Evolutionary conservation across 30 jellyfish, hydroid and myxozoan species (phyloP).

Genomic region (Turritopsis dohrnii): DNA sequence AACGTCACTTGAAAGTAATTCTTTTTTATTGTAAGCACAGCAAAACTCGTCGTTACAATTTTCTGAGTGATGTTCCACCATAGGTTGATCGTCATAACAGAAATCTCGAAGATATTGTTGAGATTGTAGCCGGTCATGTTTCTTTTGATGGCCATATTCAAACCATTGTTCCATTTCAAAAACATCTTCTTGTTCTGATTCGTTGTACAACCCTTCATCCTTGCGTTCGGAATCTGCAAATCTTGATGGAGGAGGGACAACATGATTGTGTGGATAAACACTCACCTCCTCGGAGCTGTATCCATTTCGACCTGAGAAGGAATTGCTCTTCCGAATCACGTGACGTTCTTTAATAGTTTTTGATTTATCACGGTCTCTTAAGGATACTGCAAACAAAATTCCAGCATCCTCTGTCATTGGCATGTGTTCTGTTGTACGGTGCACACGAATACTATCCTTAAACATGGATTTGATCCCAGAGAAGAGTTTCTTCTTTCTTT

Average conservation of each 20-base stretch:
- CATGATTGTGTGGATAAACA: slow-evolving; percentile 29
- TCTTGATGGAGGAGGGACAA: slow-evolving; percentile 13
- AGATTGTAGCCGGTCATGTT: background rate
- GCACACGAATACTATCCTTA: slow-evolving; percentile 34
- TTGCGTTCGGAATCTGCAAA: slow-evolving; percentile 3
- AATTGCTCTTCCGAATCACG: slow-evolving; percentile 25
- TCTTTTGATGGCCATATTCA: background rate
- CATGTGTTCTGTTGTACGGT: slow-evolving; percentile 12
- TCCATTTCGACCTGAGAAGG: slow-evolving; percentile 16
- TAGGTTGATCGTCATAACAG: background rate
- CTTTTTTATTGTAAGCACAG: background rate
- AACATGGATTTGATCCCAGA: slow-evolving; percentile 41
- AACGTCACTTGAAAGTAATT: background rate
- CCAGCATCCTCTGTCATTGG: slow-evolving; percentile 34
- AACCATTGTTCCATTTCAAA: background rate
- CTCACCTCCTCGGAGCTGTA: slow-evolving; percentile 15
- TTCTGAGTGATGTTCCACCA: background rate
- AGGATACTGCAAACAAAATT: slow-evolving; percentile 24
- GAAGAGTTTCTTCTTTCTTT: slow-evolving; percentile 27
- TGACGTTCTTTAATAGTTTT: slow-evolving; percentile 15
- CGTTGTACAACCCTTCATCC: slow-evolving; percentile 5
- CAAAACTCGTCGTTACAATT: background rate
- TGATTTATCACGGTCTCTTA: slow-evolving; percentile 29
- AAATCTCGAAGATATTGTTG: background rate
- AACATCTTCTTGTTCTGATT: background rate